These are phyloP conservation scores for Hemichromis elongatus DNA, from an alignment of 2,113 vertebrate species.

Conservation along the genomic window DNA sequence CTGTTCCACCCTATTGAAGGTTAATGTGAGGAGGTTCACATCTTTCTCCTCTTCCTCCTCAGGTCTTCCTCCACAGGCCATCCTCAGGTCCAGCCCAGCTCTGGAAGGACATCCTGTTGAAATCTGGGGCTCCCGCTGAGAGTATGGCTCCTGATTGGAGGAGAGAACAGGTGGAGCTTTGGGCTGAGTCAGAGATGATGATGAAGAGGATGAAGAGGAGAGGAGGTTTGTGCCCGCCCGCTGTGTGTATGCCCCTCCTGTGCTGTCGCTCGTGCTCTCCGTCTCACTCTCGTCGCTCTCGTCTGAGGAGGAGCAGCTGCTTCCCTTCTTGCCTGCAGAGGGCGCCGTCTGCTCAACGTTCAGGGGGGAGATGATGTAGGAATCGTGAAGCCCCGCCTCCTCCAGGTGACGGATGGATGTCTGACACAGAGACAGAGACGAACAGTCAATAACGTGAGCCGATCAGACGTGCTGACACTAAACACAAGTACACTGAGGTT, in stretches of 20 bases:
- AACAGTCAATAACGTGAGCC: neutral
- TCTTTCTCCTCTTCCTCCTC: neutral
- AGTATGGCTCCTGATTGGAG: neutral
- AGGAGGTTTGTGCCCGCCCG: neutral
- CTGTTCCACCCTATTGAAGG: neutral
- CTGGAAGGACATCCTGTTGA: neutral
- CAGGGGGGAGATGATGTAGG: neutral
- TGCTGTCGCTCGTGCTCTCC: neutral
- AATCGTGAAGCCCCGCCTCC: fast-evolving
- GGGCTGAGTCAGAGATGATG: neutral
- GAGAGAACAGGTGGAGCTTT: neutral
- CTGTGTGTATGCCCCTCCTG: neutral
- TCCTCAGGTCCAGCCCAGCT: neutral
- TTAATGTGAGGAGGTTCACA: conserved; percentile 54
- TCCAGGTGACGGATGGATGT: neutral
- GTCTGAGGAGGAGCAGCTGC: neutral
- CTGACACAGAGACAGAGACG: neutral
- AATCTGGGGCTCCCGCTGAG: neutral
- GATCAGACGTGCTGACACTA: neutral
- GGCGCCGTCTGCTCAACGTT: neutral
- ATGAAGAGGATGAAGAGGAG: neutral
- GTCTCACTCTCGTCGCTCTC: neutral
- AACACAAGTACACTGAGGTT: neutral
- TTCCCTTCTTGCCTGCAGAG: neutral
- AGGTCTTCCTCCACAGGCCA: neutral